A percentile compares a stretch with the other conserved stretches of the same genome.
phyloP scores from a whole-genome alignment of 2,113 vertebrate genomes.

The Bubo scandiacus region DNA sequence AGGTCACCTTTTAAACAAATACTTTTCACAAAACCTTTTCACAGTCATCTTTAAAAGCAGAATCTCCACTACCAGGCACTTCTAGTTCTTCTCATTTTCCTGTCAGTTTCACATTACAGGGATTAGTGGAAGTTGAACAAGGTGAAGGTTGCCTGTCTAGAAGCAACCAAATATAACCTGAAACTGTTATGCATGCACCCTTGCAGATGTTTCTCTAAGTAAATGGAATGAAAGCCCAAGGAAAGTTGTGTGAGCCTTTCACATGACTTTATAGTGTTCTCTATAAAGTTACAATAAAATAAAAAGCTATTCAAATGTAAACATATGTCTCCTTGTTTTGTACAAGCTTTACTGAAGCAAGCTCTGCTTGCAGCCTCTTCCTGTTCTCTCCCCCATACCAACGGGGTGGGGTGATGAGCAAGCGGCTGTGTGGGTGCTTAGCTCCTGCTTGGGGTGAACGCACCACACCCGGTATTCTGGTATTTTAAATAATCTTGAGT shows the following conservation, averaged over 20 bases:
- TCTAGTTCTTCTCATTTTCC: slow-evolving; percentile 1
- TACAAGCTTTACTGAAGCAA: not conserved
- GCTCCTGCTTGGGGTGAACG: not conserved
- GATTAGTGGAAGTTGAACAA: not conserved
- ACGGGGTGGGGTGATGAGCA: not conserved
- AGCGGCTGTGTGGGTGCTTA: not conserved
- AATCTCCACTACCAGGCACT: not conserved
- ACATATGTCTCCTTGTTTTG: not conserved
- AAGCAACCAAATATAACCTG: slow-evolving; percentile 8
- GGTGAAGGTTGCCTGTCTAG: not conserved
- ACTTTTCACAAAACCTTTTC: not conserved
- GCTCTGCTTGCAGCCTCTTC: not conserved
- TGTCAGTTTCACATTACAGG: slow-evolving; percentile 10
- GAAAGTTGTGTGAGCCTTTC: not conserved
- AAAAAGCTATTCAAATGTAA: not conserved
- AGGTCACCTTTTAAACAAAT: not conserved
- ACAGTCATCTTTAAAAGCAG: not conserved
- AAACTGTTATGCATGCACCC: not conserved
- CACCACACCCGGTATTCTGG: not conserved
- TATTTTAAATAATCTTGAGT: not conserved
- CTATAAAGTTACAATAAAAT: not conserved
- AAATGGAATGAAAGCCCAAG: not conserved
- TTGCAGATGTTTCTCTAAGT: not conserved
- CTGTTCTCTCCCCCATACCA: accelerated
- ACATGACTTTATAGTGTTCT: not conserved